A percentile compares a stretch with the other conserved stretches of the same genome.
Evolutionary conservation across 2,797 vertebrate genomes (phyloP).

Genomic region (Clarias fuscus): DNA sequence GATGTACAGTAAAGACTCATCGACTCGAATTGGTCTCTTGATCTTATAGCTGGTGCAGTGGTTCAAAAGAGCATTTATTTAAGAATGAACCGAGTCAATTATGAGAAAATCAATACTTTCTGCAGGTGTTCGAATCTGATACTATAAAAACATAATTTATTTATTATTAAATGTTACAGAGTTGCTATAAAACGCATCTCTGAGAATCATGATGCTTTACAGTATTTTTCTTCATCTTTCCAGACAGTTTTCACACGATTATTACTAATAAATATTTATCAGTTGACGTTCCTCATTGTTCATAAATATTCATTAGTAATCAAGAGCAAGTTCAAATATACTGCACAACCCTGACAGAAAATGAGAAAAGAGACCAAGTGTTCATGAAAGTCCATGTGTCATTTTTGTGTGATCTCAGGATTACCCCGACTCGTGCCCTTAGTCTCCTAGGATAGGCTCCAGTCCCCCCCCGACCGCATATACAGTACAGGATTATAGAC

Average conservation of each 20-base stretch:
- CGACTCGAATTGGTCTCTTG: background rate
- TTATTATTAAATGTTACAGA: background rate
- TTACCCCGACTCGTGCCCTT: no score
- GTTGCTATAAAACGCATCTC: background rate
- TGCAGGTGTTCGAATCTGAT: background rate
- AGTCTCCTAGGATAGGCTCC: no score
- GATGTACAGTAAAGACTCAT: background rate
- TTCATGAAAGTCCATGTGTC: background rate
- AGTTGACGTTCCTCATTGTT: background rate
- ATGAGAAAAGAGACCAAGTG: background rate
- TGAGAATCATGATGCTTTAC: background rate
- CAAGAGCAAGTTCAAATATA: background rate
- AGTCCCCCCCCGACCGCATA: no score
- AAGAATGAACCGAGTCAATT: background rate
- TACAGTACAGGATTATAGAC: no score
- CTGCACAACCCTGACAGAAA: background rate
- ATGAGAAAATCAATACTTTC: background rate
- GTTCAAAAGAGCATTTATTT: background rate
- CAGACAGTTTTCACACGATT: background rate
- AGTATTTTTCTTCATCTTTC: background rate
- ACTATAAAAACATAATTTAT: background rate
- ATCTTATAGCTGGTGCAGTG: background rate
- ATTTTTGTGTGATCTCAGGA: background rate
- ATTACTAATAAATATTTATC: background rate
- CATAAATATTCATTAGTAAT: background rate